Evolutionary conservation across 2,888 invertebrate species (phyloP).

Genomic region (Abrostola triplasia): DNA sequence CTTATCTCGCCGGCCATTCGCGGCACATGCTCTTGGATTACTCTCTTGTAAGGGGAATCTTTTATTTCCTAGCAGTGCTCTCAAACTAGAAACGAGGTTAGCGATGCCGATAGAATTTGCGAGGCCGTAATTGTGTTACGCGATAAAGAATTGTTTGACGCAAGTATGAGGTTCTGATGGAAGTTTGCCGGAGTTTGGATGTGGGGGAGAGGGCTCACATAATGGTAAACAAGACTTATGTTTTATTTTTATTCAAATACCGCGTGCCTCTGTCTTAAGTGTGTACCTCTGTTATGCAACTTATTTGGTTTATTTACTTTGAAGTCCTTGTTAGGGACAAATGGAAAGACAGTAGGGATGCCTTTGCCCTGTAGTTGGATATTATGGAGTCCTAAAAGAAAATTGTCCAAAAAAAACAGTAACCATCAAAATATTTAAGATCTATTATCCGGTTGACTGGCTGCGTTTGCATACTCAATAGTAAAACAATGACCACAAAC

Average conservation of each 20-base stretch:
- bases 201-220: constrained; percentile 5
- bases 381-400: too few relatives aligned
- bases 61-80: constrained; percentile 69
- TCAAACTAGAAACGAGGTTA: constrained; percentile 60
- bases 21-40: constrained; percentile 81
- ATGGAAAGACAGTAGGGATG: too few relatives aligned
- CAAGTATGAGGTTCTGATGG: constrained; percentile 37
- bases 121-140: constrained; percentile 56
- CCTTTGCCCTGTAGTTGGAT: too few relatives aligned
- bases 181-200: constrained; percentile 24
- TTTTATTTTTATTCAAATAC: background rate
- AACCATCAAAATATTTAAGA: too few relatives aligned
- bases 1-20: constrained; percentile 83
- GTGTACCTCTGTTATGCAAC: too few relatives aligned
- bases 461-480: too few relatives aligned
- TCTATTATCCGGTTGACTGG: too few relatives aligned
- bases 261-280: background rate
- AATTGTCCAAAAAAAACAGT: too few relatives aligned
- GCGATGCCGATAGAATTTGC: constrained; percentile 58
- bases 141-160: constrained; percentile 56
- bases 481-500: too few relatives aligned
- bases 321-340: too few relatives aligned
- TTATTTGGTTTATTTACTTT: background rate
- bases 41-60: constrained; percentile 67
- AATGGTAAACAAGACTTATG: constrained; percentile 11